Conservation (phyloP, 1,140 invertebrate species). For the Drosophila ambigua region DNA sequence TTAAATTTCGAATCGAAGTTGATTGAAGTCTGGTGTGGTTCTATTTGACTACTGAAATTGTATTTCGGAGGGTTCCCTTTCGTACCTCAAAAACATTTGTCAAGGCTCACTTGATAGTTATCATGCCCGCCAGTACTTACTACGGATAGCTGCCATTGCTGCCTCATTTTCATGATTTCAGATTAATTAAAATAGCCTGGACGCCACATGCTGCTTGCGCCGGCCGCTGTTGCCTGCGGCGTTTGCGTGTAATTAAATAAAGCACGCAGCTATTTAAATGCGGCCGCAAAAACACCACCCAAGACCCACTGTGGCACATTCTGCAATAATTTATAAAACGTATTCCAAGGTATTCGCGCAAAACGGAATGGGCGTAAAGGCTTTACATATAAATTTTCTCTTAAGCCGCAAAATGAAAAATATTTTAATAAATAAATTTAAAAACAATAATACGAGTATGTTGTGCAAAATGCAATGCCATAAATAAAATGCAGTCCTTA, state of each 20-base stretch:
- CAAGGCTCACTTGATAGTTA: background rate
- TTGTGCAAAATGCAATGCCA: slow-evolving; percentile 35
- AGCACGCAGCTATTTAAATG: slow-evolving; percentile 58
- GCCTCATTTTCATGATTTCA: slow-evolving; percentile 16
- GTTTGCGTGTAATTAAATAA: slow-evolving; percentile 59
- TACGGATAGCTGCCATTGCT: background rate
- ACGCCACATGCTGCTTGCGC: slow-evolving; percentile 39
- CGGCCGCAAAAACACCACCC: background rate
- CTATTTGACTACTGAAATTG: background rate
- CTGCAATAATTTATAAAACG: slow-evolving; percentile 50
- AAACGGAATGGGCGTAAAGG: background rate
- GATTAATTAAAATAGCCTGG: slow-evolving; percentile 51
- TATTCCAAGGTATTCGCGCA: slow-evolving; percentile 39
- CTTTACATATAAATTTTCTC: slow-evolving; percentile 47
- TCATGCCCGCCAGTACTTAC: background rate
- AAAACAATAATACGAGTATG: slow-evolving; percentile 50
- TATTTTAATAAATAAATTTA: slow-evolving; percentile 68
- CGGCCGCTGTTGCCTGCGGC: slow-evolving; percentile 33
- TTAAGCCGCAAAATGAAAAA: slow-evolving; percentile 68
- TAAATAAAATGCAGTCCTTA: slow-evolving; percentile 57
- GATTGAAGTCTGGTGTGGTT: background rate
- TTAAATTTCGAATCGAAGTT: background rate
- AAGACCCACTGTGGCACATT: background rate
- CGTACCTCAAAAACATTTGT: background rate
- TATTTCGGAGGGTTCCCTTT: background rate